Conservation (phyloP, 2,797 vertebrate genomes). For the Nyctibius grandis region DNA sequence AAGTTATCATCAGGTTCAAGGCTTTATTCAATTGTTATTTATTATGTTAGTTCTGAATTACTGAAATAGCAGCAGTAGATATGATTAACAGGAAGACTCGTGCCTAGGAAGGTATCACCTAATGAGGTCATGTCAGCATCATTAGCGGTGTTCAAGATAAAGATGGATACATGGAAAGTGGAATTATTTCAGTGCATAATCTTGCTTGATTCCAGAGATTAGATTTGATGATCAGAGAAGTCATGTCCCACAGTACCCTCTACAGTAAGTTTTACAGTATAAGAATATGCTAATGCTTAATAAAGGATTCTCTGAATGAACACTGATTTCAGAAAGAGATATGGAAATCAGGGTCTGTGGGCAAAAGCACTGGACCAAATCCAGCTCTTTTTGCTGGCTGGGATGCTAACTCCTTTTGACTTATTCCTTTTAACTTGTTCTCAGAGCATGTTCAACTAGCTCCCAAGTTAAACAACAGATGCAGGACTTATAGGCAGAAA, state of each 20-base stretch:
- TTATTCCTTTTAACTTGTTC: neutral
- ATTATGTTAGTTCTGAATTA: neutral
- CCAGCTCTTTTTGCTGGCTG: neutral
- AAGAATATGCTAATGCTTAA: neutral
- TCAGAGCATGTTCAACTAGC: neutral
- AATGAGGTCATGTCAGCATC: neutral
- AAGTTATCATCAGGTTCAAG: neutral
- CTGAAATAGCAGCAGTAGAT: neutral
- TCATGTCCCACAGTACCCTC: neutral
- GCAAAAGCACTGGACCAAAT: neutral
- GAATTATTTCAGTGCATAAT: constrained; percentile 10
- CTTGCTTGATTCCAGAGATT: neutral
- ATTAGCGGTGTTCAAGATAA: neutral
- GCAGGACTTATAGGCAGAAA: neutral
- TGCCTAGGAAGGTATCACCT: neutral
- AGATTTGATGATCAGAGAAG: neutral
- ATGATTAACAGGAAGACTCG: neutral
- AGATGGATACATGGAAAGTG: neutral
- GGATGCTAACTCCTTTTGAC: neutral
- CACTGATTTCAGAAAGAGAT: neutral
- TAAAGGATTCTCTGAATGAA: neutral
- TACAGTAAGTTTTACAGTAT: neutral
- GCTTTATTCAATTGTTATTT: neutral
- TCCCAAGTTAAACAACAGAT: neutral
- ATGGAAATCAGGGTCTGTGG: neutral